Base-by-base conservation (phyloP, 2,113 vertebrate species). In the Stomatorhinus ivindoensis region DNA sequence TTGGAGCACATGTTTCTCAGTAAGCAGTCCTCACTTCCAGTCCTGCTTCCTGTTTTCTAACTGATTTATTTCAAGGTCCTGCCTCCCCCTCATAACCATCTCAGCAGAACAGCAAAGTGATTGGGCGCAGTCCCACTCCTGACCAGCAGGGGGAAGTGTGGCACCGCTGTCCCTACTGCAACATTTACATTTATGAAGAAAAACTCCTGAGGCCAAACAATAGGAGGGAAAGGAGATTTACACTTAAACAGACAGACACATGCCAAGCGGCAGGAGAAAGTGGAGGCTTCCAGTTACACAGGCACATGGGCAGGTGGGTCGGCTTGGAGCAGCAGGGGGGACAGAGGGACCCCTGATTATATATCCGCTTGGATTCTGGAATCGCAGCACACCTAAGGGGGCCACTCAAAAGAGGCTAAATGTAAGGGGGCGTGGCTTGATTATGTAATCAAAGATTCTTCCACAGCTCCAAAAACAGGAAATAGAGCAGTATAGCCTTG, bases 71-170 rank as follows among this genome's bases (percentile, higher is more conserved):
- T 80, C 73, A 80, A 80, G 73, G 35, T 42, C 73, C 73, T 42
- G 35, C 31, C 73, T 80, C 73, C 73, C 73, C 31, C 73, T 80
- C 73, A 42, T 17, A 80, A 80, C 35, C 61, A 69, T 69, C 61
- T 35, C 73, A 42, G 73, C 73, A 39, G 44, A 39, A 80, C 4
- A 17, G 35, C 73, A 19, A 17, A 42, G 17, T 2, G 73, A 11
- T 80, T 8, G 17, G 4, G 2, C 17, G 15, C 35, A 35, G 7
- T 50, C 83, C 46, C 48, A 27, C n/a, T 50, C 31, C 15, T 51
- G 85, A 35, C 85, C 85, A 87, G 50, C 50, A 87, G 85, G 50
- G 85, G 85, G 85, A 55, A 53, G 85, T 87, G 85, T 87, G 85
- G 50, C 24, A 8, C 50, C 31, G 0, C 31, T 17, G 50, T 87